Evolutionary conservation across 2,888 invertebrate genomes (phyloP).

Genomic region (Synergus itoensis): DNA sequence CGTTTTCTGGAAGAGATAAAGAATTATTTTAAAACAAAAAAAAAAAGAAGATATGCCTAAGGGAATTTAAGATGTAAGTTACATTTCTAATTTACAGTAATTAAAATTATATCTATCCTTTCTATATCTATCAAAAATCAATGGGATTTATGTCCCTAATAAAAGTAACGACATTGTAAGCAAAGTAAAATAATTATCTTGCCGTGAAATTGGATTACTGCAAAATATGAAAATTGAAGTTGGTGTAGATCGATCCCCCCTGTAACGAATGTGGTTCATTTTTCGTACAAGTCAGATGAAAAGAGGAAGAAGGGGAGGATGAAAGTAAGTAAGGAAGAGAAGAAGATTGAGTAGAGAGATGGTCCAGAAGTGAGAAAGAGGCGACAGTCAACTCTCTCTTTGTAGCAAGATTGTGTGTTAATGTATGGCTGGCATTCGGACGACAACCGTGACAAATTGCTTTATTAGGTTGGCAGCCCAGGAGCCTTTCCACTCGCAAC

Average conservation of each 20-base stretch:
- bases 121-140: too few relatives aligned
- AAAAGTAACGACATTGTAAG: not conserved
- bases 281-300: slow-evolving; percentile 16
- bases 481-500: slow-evolving; percentile 72
- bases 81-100: too few relatives aligned
- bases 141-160: too few relatives aligned
- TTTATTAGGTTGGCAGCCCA: slow-evolving; percentile 77
- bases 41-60: too few relatives aligned
- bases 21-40: not conserved
- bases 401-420: slow-evolving; percentile 75
- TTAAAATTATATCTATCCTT: too few relatives aligned
- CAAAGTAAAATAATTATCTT: not conserved
- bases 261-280: slow-evolving; percentile 21
- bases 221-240: not conserved
- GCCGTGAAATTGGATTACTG: slow-evolving; percentile 4
- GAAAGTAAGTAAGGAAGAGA: slow-evolving; percentile 41
- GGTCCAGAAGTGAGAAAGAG: slow-evolving; percentile 48
- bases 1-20: not conserved
- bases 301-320: slow-evolving; percentile 39
- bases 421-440: slow-evolving; percentile 77
- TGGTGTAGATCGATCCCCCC: not conserved
- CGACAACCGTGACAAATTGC: slow-evolving; percentile 78
- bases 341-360: slow-evolving; percentile 45
- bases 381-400: slow-evolving; percentile 59
- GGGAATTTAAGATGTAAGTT: too few relatives aligned